Evolutionary conservation across 2,797 vertebrate genomes (phyloP).

Genomic region (Rachycentron canadum): DNA sequence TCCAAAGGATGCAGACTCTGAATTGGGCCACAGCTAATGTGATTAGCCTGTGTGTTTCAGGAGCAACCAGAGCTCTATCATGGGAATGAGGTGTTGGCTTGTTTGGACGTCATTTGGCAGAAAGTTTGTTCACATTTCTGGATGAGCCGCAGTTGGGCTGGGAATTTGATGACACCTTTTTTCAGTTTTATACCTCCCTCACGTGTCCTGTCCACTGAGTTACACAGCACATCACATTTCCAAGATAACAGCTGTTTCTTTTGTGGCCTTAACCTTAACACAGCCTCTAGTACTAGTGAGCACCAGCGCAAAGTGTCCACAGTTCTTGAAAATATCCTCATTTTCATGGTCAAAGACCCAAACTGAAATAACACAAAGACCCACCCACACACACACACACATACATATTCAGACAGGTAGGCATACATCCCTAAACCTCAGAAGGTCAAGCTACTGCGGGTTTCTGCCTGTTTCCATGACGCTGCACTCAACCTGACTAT

Average conservation of each 20-base stretch:
- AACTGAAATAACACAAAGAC: not conserved
- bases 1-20: too few species aligned
- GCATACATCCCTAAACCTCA: slow-evolving; percentile 33
- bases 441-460: slow-evolving; percentile 56
- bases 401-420: not conserved
- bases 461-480: slow-evolving; percentile 69
- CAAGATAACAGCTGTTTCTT: too few species aligned
- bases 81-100: too few species aligned
- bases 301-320: not conserved
- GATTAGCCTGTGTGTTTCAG: too few species aligned
- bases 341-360: not conserved
- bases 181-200: not conserved
- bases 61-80: not conserved
- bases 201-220: not conserved
- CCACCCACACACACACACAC: not conserved
- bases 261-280: too few species aligned
- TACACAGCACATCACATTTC: not conserved
- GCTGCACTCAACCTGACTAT: slow-evolving; percentile 52
- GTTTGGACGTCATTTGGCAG: slow-evolving; percentile 19
- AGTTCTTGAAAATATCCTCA: not conserved
- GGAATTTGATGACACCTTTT: too few species aligned
- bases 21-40: too few species aligned
- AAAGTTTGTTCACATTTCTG: not conserved
- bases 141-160: too few species aligned
- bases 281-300: not conserved